Evolutionary conservation across 2,888 invertebrate species (phyloP), one percentile per base, ranked within the genome.

Genomic region (Acronicta psi): DNA sequence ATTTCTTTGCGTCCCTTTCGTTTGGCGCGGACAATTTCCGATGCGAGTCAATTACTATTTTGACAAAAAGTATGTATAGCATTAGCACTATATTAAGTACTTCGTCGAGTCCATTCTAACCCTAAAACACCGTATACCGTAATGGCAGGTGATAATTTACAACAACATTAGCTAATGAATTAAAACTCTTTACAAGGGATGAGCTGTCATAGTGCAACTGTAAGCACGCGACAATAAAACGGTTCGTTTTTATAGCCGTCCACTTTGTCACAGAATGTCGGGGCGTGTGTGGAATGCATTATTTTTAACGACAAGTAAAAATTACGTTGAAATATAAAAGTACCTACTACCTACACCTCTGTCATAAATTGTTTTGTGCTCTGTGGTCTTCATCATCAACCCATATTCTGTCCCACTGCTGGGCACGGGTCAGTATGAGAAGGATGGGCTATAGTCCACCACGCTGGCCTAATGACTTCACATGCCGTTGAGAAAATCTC

Each of bases 231-330:
- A 69, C 53, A 62, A 16, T 64, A 52, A 59, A 75, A 75, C 59
- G 58, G 52, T 25, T 51, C 31, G 29, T 46, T 62, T 75, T 73
- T 76, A 73, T 64, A 44, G 45, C 43, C 44, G 58, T 51, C 45
- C 55, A 25, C 25, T 58, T 55, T 34, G 40, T 56, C 59, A 49
- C 37, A 58, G 7, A 50, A 64, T 53, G 53, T 53, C 46, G 14
- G 20, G 36, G 53, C 65, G 73, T 72, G 73, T 46, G 42, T 55
- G 43, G 73, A 75, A 75, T 74, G 69, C 49, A 40, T 68, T 75
- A 73, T 60, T 63, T 75, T 73, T 65, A 59, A 74, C 54, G 52
- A 14, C 13, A 11, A 29, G 29, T 11, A 29, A 13, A n/a, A 31
- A 31, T 31, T 25, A 9, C 9, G 9, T 0, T 9, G 25, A 25